These are phyloP conservation scores for Porites divaricata DNA, from an alignment of 92 coral and sea anemone species.

Conservation along the genomic window DNA sequence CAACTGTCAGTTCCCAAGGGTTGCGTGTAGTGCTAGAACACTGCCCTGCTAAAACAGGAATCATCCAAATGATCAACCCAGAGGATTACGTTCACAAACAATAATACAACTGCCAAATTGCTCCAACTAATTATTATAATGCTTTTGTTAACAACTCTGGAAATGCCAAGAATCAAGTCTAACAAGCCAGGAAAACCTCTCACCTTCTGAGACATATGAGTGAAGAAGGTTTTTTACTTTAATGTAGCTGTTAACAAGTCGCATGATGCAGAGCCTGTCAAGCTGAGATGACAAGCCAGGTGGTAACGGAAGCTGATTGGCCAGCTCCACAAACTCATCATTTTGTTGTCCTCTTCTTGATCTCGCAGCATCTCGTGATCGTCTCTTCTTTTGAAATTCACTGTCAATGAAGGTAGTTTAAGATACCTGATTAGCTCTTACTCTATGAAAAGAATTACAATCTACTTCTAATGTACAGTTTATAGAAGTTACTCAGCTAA, in stretches of 20 bases:
- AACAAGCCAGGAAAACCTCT: background rate
- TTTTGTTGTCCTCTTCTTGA: conserved; percentile 98
- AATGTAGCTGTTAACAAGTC: conserved; percentile 98
- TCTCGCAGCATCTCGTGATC: conserved; percentile 96
- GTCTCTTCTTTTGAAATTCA: conserved; percentile 88
- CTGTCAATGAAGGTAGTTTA: conserved; percentile 27
- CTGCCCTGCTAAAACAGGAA: too few species aligned
- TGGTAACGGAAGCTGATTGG: conserved; percentile 94
- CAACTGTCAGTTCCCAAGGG: too few species aligned
- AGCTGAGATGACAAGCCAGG: conserved; percentile 79
- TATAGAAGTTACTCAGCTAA: too few species aligned
- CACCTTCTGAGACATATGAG: conserved; percentile 79
- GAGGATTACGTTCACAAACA: too few species aligned
- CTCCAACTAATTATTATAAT: too few species aligned
- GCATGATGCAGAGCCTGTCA: conserved; percentile 95
- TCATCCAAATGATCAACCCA: too few species aligned
- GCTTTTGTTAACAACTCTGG: too few species aligned
- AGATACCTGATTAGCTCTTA: background rate
- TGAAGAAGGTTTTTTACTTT: conserved; percentile 87
- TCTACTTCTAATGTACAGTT: too few species aligned
- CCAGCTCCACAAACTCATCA: conserved; percentile 93
- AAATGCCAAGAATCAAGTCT: background rate
- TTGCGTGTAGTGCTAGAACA: too few species aligned
- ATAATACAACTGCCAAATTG: too few species aligned
- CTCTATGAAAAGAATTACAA: background rate